These are phyloP conservation scores for Bufo bufo DNA, from an alignment of 2,113 vertebrate genomes.

Conservation along the genomic window DNA sequence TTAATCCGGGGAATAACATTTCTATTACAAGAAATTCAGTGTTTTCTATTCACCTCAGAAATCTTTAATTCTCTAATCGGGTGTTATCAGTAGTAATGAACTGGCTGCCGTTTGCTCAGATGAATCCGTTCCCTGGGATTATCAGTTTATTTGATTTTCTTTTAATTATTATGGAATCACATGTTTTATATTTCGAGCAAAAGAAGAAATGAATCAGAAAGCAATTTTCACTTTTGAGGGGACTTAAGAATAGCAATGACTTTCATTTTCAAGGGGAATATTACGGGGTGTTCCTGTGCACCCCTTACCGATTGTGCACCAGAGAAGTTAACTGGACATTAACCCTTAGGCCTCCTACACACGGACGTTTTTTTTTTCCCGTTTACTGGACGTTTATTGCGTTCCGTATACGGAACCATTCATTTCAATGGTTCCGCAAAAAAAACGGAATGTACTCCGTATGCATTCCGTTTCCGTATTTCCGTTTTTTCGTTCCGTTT, in stretches of 20 bases:
- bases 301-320: no score
- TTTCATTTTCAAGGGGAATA: no score
- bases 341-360: no score
- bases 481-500: no score
- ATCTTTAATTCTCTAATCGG: not conserved
- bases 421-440: no score
- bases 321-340: no score
- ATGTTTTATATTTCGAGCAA: not conserved
- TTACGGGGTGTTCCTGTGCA: no score
- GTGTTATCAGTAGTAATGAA: not conserved
- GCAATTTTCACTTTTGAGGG: not conserved
- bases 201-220: not conserved
- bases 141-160: not conserved
- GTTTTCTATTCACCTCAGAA: constrained; percentile 18
- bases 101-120: not conserved
- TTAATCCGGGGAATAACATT: constrained; percentile 4
- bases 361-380: no score
- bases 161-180: not conserved
- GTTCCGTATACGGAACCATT: no score
- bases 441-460: no score
- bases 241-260: not conserved
- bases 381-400: no score
- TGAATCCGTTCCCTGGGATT: not conserved
- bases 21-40: constrained; percentile 4
- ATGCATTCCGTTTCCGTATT: no score